phyloP scores from a whole-genome alignment of 2,888 invertebrate species.

The Zygaena filipendulae region DNA sequence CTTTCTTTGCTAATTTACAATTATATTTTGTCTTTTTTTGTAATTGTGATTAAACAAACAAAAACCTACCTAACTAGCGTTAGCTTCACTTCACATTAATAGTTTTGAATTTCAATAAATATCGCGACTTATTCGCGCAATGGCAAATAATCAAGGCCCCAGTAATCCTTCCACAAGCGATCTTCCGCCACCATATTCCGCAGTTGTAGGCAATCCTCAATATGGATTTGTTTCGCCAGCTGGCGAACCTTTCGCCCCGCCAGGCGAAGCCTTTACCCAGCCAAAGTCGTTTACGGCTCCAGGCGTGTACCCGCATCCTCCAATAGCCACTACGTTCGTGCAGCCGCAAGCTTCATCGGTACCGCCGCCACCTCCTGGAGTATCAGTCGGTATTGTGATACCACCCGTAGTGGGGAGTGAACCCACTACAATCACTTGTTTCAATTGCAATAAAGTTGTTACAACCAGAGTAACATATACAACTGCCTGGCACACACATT shows the following conservation, averaged over 20 bases:
- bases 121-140: too few species aligned
- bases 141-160: constrained; percentile 36
- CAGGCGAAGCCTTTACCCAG: constrained; percentile 24
- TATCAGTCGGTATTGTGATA: constrained; percentile 42
- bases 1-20: too few species aligned
- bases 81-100: too few species aligned
- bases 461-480: constrained; percentile 59
- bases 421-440: constrained; percentile 54
- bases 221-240: constrained; percentile 41
- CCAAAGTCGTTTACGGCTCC: constrained; percentile 49
- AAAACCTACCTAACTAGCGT: too few species aligned
- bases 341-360: constrained; percentile 34
- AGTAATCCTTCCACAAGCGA: constrained; percentile 39
- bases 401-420: constrained; percentile 52
- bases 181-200: constrained; percentile 57
- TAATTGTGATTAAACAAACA: too few species aligned
- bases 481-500: constrained; percentile 60
- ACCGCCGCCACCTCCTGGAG: constrained; percentile 29
- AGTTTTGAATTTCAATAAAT: too few species aligned
- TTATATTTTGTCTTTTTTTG: too few species aligned
- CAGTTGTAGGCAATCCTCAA: constrained; percentile 50
- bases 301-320: constrained; percentile 53
- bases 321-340: constrained; percentile 25
- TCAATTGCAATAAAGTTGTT: constrained; percentile 53
- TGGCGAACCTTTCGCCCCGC: constrained; percentile 20